Evolutionary conservation across 2,797 vertebrate species (phyloP).

Genomic region (Anguilla anguilla): DNA sequence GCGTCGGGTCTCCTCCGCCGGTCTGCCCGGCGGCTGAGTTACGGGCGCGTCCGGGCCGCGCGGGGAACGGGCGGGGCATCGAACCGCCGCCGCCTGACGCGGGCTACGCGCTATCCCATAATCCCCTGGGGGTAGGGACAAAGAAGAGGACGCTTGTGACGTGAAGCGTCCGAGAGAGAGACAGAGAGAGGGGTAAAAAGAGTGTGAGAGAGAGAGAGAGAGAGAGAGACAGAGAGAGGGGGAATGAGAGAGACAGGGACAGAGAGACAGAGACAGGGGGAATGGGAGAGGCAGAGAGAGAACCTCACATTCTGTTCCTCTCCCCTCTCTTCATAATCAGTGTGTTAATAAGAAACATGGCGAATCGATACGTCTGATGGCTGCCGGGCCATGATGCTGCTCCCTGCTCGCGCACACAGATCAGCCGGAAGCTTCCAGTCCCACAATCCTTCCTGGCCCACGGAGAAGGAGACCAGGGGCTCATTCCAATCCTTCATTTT

Average conservation of each 20-base stretch:
- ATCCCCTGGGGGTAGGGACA: background rate
- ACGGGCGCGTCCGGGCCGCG: slow-evolving; percentile 12
- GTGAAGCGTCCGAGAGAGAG: no score
- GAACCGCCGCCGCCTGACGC: background rate
- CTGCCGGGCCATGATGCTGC: background rate
- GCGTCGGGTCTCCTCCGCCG: background rate
- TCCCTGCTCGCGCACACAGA: no score
- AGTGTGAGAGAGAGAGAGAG: no score
- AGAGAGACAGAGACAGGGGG: no score
- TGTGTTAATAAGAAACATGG: background rate
- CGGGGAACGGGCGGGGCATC: background rate
- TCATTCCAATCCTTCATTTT: no score
- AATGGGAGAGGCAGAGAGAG: no score
- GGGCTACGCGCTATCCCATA: background rate
- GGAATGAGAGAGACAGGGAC: no score
- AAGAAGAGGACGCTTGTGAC: background rate
- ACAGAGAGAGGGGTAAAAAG: no score
- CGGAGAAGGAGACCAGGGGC: background rate
- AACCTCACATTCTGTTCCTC: no score
- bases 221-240: no score
- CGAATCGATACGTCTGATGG: background rate
- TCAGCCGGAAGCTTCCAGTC: background rate
- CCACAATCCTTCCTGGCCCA: background rate
- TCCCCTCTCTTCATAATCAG: background rate
- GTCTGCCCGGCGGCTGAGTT: slow-evolving; percentile 17